Base-by-base conservation (phyloP, 2,113 vertebrate species). In the Triplophysa dalaica region DNA sequence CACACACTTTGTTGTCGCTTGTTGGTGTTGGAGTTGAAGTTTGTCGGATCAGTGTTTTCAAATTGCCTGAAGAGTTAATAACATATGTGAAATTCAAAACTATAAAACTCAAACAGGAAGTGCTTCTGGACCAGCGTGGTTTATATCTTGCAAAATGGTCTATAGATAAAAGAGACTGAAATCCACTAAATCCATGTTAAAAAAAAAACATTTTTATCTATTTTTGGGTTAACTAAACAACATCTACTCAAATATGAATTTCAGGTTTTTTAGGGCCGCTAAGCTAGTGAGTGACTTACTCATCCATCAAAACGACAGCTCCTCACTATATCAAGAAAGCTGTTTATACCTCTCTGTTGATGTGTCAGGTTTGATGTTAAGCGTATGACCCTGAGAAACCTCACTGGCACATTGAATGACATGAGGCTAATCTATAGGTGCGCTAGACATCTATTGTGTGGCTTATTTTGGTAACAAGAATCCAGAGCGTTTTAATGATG, bases 321-420 rank as follows among this genome's bases (percentile, higher is more conserved):
- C 54, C 54, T 78, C 75, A 78, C 45, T 52, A 64, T 72, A 76
- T 60, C 63, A 58, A 33, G 12, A 56, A 19, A 68, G 60, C 38
- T 68, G 78, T 81, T 84, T 81, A 78, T 68, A 63, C 65, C 60
- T 63, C 22, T 10, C 76, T 48, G 72, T 81, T 81, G 62, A 78
- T 38, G 64, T 81, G 75, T 81, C 79, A 58, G 21, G 19, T 52
- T 79, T 41, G 70, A 79, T 73, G 54, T 74, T 73, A 68, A 78
- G 52, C 68, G 68, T 41, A 14, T 41, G 19, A 41, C 50, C 33
- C 2, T 56, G 50, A 72, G n/a, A 56, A 26, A 72, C 70, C 54
- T 45, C 4, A 72, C 29, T 58, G 10, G 52, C 70, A 33, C 26
- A 72, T 45, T 29, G 24, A 70, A 70, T n/a, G 19, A 50, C 54